Evolutionary conservation across 2,797 vertebrate species (phyloP).

Genomic region (Steatocranus sp.): DNA sequence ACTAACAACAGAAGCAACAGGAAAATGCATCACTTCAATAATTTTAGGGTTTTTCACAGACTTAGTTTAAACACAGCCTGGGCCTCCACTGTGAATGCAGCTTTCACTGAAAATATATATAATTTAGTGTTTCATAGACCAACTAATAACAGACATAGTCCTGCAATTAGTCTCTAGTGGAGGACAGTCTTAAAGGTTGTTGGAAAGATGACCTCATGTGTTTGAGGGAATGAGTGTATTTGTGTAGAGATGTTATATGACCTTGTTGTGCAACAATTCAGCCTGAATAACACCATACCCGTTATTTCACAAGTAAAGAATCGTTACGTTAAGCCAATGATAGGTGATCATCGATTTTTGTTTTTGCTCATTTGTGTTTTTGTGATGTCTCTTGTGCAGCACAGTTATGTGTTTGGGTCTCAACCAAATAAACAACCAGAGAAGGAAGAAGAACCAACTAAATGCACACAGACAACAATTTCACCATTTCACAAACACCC

Average conservation of each 20-base stretch:
- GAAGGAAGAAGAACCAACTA: background rate
- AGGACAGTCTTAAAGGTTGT: background rate
- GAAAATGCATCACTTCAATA: background rate
- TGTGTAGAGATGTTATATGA: background rate
- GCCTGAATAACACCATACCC: background rate
- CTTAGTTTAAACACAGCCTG: background rate
- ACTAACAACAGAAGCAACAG: background rate
- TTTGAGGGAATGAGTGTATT: background rate
- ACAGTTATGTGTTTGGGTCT: background rate
- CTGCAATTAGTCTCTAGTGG: fast-evolving
- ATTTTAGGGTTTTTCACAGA: background rate
- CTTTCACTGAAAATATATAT: background rate
- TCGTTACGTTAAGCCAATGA: background rate
- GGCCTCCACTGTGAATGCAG: background rate
- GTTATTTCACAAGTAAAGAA: background rate
- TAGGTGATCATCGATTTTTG: background rate
- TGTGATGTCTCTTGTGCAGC: background rate
- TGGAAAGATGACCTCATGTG: background rate
- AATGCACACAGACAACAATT: background rate
- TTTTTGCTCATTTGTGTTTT: background rate
- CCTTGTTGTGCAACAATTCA: background rate
- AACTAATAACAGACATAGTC: background rate
- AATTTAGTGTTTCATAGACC: background rate
- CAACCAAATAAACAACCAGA: background rate
- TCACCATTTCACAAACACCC: background rate